A percentile compares a stretch with the other conserved stretches of the same genome.
phyloP scores from a whole-genome alignment of 2,113 vertebrate species.

The Microtus ochrogaster region DNA sequence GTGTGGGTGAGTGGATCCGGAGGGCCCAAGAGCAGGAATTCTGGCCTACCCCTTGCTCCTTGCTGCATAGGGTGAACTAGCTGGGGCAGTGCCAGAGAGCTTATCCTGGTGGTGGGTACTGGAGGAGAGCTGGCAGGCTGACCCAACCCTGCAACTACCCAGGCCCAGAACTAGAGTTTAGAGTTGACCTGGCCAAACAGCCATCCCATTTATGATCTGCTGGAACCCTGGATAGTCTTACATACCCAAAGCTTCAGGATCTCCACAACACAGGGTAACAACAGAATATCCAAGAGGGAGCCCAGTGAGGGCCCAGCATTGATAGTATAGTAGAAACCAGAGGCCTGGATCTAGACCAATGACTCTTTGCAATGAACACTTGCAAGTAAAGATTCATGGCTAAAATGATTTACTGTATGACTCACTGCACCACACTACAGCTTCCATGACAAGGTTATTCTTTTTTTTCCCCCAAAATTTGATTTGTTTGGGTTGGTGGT shows the following conservation, averaged over 20 bases:
- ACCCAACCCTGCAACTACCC: neutral
- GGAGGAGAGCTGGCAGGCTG: neutral
- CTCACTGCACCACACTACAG: neutral
- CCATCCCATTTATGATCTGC: neutral
- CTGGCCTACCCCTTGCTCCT: neutral
- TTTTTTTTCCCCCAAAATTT: neutral
- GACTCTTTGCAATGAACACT: neutral
- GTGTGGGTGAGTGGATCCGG: neutral
- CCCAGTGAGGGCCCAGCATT: neutral
- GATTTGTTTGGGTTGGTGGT: neutral
- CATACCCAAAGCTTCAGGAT: neutral
- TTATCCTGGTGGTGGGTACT: neutral
- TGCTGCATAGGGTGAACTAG: neutral
- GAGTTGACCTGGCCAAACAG: neutral
- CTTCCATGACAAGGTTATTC: neutral
- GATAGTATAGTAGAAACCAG: neutral
- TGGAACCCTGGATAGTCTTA: neutral
- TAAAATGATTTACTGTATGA: neutral
- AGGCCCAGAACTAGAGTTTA: neutral
- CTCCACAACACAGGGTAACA: neutral
- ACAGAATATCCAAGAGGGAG: neutral
- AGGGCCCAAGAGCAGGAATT: neutral
- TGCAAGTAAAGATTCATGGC: neutral
- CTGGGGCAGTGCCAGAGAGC: neutral
- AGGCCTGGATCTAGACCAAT: neutral